A percentile compares a stretch with the other conserved stretches of the same genome.
Evolutionary conservation across 2,113 vertebrate species (phyloP).

Genomic region (Solenodon paradoxus): DNA sequence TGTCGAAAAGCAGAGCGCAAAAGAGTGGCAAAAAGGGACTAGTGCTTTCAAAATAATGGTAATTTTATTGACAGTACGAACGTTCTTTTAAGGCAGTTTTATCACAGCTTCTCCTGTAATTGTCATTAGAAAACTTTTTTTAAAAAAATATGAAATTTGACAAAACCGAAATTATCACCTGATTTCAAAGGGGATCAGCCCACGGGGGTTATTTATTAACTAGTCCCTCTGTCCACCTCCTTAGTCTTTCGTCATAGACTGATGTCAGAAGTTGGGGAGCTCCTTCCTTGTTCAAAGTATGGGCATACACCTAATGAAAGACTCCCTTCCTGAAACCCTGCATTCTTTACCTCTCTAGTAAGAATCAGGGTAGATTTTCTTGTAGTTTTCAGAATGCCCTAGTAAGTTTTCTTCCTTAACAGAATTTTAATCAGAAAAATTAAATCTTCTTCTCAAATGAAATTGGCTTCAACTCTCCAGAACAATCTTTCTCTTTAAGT

Average conservation of each 20-base stretch:
- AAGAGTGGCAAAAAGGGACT: background rate
- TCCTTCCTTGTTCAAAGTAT: background rate
- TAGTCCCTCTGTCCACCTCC: fast-evolving
- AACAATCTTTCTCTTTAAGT: background rate
- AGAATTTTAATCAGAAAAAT: background rate
- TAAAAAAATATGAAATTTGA: background rate
- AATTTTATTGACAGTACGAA: background rate
- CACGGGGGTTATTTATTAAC: background rate
- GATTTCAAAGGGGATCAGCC: background rate
- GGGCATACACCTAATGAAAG: background rate
- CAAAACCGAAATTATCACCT: background rate
- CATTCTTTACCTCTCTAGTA: background rate
- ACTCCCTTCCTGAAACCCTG: background rate
- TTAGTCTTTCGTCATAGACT: fast-evolving
- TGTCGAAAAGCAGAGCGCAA: background rate
- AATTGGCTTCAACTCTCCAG: background rate
- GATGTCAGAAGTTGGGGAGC: fast-evolving
- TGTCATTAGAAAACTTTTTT: background rate
- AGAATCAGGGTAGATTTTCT: background rate
- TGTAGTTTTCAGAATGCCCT: background rate
- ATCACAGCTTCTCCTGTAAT: background rate
- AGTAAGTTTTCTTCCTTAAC: background rate
- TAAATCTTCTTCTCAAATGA: background rate
- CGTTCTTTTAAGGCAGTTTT: background rate
- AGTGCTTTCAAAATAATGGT: background rate